Percentiles rank a stretch among this genome's conserved stretches.
Evolutionary conservation across 2,113 vertebrate species (phyloP).

Genomic region (Dipodomys stephensi): DNA sequence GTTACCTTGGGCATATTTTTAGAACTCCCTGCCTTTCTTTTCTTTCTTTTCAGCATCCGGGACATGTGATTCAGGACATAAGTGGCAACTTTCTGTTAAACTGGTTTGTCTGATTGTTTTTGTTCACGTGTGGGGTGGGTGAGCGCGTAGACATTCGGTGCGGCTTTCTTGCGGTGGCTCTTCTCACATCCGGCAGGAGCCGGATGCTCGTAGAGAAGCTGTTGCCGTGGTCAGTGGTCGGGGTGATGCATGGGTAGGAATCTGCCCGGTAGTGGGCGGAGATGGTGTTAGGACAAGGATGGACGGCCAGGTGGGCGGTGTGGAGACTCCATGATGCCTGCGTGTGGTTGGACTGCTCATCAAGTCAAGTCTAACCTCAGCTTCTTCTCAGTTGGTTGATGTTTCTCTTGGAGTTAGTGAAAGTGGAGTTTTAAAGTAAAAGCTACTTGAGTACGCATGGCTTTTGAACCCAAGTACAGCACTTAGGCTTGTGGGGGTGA

Average conservation of each 20-base stretch:
- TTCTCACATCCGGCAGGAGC: rapidly evolving
- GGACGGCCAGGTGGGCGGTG: background rate
- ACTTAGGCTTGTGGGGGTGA: rapidly evolving
- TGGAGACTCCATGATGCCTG: rapidly evolving
- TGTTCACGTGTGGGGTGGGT: background rate
- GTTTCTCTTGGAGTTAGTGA: background rate
- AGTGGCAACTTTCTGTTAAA: too few relatives aligned
- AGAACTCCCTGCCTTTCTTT: background rate
- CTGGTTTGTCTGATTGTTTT: background rate
- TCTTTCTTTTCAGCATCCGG: background rate
- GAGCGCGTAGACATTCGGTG: background rate
- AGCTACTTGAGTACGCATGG: background rate
- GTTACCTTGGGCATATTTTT: background rate
- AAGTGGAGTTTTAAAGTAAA: background rate
- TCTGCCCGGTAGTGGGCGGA: too few relatives aligned
- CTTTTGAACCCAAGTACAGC: background rate
- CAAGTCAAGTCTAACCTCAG: background rate
- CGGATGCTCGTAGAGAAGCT: rapidly evolving
- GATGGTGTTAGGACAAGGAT: too few relatives aligned
- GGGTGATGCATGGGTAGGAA: rapidly evolving
- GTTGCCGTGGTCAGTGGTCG: too few relatives aligned
- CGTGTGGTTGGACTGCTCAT: rapidly evolving
- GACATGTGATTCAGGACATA: background rate
- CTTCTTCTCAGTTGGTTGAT: background rate
- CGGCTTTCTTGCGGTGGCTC: rapidly evolving